These are phyloP conservation scores for Sarcophilus harrisii DNA, from an alignment of 2,797 vertebrate species.

Conservation along the genomic window DNA sequence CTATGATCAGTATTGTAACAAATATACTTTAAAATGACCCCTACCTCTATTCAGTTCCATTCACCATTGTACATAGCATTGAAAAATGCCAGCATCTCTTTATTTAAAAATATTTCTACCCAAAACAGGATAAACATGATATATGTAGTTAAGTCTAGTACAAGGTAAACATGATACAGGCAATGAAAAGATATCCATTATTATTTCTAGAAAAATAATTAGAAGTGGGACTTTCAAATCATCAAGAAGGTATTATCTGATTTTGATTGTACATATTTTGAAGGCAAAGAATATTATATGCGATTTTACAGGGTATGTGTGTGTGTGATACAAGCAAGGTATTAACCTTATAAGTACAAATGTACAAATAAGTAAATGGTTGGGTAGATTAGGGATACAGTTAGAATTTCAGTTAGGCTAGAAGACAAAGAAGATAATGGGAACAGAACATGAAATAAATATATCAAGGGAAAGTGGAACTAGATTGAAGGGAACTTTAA, in stretches of 20 bases:
- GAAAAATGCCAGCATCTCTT: neutral
- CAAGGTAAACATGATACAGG: neutral
- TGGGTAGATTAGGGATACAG: neutral
- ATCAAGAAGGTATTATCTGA: neutral
- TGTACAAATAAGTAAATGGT: neutral
- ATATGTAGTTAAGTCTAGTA: neutral
- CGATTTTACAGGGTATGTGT: too few species aligned
- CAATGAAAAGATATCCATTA: neutral
- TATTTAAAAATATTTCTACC: neutral
- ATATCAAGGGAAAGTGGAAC: neutral
- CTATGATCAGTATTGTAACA: neutral
- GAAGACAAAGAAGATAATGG: neutral
- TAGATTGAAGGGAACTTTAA: neutral
- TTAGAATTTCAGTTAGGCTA: neutral
- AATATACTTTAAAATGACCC: neutral
- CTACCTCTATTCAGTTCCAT: neutral
- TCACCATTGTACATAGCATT: neutral
- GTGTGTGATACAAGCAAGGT: neutral
- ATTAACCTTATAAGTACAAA: neutral
- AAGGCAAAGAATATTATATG: neutral
- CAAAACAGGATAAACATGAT: neutral
- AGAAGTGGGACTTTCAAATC: neutral
- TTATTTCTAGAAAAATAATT: neutral
- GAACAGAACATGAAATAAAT: neutral
- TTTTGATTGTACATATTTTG: neutral